A percentile compares a stretch with the other conserved stretches of the same genome.
These are phyloP conservation scores for Tipula vernalis DNA, from an alignment of 2,888 invertebrate species.

Conservation along the genomic window DNA sequence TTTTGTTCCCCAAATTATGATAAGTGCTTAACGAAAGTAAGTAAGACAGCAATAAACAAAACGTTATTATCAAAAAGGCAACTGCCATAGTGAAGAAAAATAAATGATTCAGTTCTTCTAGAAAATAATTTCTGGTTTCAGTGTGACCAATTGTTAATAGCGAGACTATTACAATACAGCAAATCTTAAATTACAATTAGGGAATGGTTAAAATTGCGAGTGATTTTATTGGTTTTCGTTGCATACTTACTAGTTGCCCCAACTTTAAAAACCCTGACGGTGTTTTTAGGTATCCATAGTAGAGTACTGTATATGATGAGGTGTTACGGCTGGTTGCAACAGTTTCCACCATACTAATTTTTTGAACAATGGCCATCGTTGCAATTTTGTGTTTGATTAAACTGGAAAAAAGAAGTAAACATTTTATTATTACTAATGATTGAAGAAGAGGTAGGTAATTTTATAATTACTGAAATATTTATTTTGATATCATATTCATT, in stretches of 20 bases:
- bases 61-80: constrained; percentile 68
- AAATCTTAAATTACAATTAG: constrained; percentile 42
- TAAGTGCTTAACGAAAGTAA: constrained; percentile 58
- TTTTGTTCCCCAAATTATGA: constrained; percentile 72
- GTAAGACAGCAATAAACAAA: constrained; percentile 59
- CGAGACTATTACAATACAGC: constrained; percentile 63
- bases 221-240: neutral
- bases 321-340: constrained; percentile 52
- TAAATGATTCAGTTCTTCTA: constrained; percentile 21
- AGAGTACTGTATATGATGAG: constrained; percentile 63
- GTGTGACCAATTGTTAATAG: constrained; percentile 33
- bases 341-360: neutral
- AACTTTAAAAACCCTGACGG: constrained; percentile 72
- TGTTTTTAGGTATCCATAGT: constrained; percentile 67
- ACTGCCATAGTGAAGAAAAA: constrained; percentile 64
- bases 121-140: neutral
- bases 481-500: no score
- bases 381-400: neutral
- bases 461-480: no score
- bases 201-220: neutral
- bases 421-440: no score
- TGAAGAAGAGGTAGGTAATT: no score
- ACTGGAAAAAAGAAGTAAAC: neutral
- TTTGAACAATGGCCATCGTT: neutral
- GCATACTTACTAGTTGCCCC: constrained; percentile 54